Evolutionary conservation across 35 echinoderm and acorn worm genomes (phyloP), one percentile per base, ranked within the genome.

Genomic region (Lytechinus pictus): DNA sequence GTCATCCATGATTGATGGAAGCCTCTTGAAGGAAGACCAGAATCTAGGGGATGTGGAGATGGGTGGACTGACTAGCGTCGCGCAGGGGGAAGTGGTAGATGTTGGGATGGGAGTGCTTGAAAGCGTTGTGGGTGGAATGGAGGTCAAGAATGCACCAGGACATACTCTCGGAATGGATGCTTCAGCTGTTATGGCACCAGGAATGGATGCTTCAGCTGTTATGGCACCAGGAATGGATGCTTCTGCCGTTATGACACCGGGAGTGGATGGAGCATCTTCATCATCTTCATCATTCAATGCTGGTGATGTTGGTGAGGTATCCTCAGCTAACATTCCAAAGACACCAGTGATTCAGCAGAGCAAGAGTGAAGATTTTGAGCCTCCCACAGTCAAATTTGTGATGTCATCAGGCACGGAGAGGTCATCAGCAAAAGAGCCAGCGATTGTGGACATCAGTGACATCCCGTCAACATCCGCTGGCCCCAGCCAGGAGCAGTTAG

Each of bases 401-500:
- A 53, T 54, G 29, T 53, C 92, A 57, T 54, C 92, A 33, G 54
- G 53, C 14, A 8, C 9, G 3, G 54, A 55, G 0, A 57, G 52
- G 92, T 93, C 92, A 4, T 16, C 53, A 28, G 54, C 27, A 29
- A 79, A 79, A 79, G 88, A 90, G 27, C 52, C 53, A 10, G 27
- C 54, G 10, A 57, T 93, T 54, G 9, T 57, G 9, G 92, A 93
- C 92, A 93, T 93, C 92, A 93, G 92, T 57, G 92, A 93, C 92
- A 93, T 93, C 28, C 92, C 92, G n/a, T 93, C 92, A 7, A 93
- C 92, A 57, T 93, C 92, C 0, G 92, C 92, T 12, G 92, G 92
- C 13, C 92, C 54, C 92, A 93, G 92, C 92, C 53, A 93, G 54
- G 27, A 57, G 10, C 92, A 93, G 53, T 54, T 93, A 24, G 92